Evolutionary conservation across 2,888 invertebrate species (phyloP).

Genomic region (Lymantria dispar): DNA sequence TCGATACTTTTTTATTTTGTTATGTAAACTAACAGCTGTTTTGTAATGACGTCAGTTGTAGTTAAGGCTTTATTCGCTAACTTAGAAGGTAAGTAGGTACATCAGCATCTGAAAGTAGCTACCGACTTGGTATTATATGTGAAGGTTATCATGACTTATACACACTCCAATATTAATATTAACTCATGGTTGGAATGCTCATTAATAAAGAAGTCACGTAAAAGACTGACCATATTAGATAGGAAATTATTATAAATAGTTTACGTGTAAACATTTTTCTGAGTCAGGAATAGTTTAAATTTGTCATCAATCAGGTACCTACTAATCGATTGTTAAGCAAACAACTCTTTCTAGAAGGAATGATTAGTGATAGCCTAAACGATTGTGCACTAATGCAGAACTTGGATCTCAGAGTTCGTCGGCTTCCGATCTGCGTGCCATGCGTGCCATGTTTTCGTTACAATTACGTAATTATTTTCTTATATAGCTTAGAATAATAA

Average conservation of each 20-base stretch:
- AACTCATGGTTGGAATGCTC: background rate
- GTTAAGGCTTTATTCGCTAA: background rate
- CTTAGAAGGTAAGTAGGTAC: background rate
- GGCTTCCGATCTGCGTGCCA: too few species aligned
- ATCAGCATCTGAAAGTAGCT: background rate
- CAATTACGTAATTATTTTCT: too few species aligned
- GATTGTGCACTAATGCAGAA: too few species aligned
- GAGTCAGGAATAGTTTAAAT: background rate
- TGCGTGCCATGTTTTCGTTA: too few species aligned
- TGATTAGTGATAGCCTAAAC: too few species aligned
- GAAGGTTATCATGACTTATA: background rate
- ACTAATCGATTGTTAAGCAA: too few species aligned
- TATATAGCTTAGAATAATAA: too few species aligned
- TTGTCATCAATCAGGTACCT: too few species aligned
- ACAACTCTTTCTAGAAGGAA: too few species aligned
- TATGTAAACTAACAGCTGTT: slow-evolving; percentile 30
- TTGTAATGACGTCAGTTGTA: slow-evolving; percentile 24
- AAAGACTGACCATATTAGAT: background rate
- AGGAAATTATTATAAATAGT: slow-evolving; percentile 2
- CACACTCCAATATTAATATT: background rate
- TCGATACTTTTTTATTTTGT: slow-evolving; percentile 12
- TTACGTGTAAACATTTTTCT: background rate
- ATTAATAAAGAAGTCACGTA: background rate
- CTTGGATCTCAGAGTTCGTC: too few species aligned
- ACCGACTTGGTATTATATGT: background rate